Conservation (phyloP, 2,797 vertebrate genomes). For the Pseudomugil tenellus region DNA sequence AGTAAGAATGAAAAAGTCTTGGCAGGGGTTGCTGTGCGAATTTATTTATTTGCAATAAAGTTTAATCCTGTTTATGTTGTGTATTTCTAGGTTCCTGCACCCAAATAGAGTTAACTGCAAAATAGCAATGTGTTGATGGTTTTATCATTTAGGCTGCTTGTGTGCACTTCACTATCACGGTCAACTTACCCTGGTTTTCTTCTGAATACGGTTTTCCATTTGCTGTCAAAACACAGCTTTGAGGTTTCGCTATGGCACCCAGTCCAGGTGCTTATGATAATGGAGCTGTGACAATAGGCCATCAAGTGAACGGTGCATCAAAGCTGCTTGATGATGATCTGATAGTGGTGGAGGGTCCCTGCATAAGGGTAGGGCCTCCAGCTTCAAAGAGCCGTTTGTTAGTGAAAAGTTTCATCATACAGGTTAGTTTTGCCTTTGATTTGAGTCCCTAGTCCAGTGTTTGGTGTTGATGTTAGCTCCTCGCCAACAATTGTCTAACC, state of each 20-base stretch:
- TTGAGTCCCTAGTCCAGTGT: constrained; percentile 50
- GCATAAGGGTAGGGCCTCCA: constrained; percentile 75
- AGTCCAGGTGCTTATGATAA: constrained; percentile 66
- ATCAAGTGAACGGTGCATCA: constrained; percentile 69
- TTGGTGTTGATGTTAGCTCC: constrained; percentile 65
- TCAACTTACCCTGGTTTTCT: constrained; percentile 20
- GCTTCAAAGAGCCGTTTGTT: constrained; percentile 55
- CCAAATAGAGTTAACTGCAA: neutral
- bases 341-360: constrained; percentile 64
- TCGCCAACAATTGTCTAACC: constrained; percentile 45
- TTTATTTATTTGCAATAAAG: neutral
- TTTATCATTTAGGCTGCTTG: constrained; percentile 1
- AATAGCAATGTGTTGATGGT: constrained; percentile 7
- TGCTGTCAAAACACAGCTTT: constrained; percentile 66
- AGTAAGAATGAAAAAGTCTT: neutral
- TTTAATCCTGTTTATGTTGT: neutral
- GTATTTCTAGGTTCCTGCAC: neutral
- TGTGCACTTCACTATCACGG: neutral
- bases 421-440: constrained; percentile 65
- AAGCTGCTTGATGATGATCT: constrained; percentile 61
- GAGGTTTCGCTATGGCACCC: constrained; percentile 42
- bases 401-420: constrained; percentile 57
- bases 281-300: constrained; percentile 60
- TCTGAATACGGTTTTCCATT: constrained; percentile 40
- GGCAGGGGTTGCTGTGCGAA: neutral